These are phyloP conservation scores for Hemibates koningsi DNA, from an alignment of 2,113 vertebrate genomes.

Conservation along the genomic window DNA sequence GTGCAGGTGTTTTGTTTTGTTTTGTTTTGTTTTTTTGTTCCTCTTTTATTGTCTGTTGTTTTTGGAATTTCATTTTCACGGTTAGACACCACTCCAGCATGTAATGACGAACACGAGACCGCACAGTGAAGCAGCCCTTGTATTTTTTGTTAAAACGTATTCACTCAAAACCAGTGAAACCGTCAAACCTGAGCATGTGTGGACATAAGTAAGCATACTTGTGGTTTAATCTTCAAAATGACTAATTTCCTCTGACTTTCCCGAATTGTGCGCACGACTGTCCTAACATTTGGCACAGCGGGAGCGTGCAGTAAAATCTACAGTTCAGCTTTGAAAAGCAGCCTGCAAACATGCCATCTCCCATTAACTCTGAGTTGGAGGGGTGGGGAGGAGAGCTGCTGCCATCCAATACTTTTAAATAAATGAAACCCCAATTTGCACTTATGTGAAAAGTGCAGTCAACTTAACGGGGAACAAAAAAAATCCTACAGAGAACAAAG, in stretches of 20 bases:
- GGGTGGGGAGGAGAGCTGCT: background rate
- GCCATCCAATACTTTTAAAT: slow-evolving; percentile 21
- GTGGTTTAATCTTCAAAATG: background rate
- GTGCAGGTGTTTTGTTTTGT: background rate
- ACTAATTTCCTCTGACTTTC: background rate
- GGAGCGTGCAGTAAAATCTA: background rate
- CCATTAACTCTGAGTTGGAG: slow-evolving; percentile 19
- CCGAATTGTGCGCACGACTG: background rate
- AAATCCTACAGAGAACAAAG: slow-evolving; percentile 8
- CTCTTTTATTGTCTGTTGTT: background rate
- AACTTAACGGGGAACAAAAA: background rate
- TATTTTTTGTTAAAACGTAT: background rate
- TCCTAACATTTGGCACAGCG: background rate
- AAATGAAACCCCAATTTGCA: slow-evolving; percentile 51
- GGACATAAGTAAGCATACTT: background rate
- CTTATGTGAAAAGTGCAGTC: background rate
- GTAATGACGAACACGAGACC: background rate
- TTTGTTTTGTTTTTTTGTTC: background rate
- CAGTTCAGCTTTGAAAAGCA: slow-evolving; percentile 26
- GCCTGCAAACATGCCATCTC: slow-evolving; percentile 53
- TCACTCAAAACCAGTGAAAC: background rate
- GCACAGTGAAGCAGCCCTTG: background rate
- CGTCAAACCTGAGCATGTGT: background rate
- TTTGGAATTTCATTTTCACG: background rate
- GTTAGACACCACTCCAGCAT: background rate